Conservation (phyloP, 2,113 vertebrate genomes). For the Verasper variegatus region DNA sequence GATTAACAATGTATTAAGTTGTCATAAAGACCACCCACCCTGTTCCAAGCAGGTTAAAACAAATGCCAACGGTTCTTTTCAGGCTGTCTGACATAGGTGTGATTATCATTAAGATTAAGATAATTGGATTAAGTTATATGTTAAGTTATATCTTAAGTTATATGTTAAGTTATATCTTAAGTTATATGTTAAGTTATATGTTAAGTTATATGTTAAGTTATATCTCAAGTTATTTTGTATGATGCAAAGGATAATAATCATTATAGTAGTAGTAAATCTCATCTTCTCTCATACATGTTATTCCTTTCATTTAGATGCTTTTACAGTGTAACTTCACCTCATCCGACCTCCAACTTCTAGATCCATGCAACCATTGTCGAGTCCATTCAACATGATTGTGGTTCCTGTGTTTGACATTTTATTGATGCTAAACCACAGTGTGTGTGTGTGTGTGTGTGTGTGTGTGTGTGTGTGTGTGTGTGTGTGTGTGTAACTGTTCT, state of each 20-base stretch:
- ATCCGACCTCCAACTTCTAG: conserved; percentile 35
- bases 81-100: conserved; percentile 42
- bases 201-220: not conserved
- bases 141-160: not conserved
- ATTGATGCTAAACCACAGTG: not conserved
- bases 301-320: conserved; percentile 11
- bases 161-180: not conserved
- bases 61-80: conserved; percentile 19
- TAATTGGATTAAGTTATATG: not conserved
- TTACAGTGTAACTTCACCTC: conserved; percentile 33
- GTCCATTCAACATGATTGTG: not conserved
- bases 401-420: not conserved
- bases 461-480: not conserved
- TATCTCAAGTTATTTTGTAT: conserved; percentile 1
- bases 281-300: not conserved
- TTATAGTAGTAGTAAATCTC: conserved; percentile 16
- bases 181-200: conserved; percentile 9
- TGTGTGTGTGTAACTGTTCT: not conserved
- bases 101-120: conserved; percentile 15
- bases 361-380: conserved; percentile 24
- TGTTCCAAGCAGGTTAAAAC: conserved; percentile 19
- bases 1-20: not conserved
- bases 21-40: not conserved
- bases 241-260: conserved; percentile 14
- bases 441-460: conserved; percentile 5